A percentile compares a stretch with the other conserved stretches of the same genome.
These are phyloP conservation scores for Eubasilissa splendida DNA, from an alignment of 2,888 invertebrate genomes.

Conservation along the genomic window DNA sequence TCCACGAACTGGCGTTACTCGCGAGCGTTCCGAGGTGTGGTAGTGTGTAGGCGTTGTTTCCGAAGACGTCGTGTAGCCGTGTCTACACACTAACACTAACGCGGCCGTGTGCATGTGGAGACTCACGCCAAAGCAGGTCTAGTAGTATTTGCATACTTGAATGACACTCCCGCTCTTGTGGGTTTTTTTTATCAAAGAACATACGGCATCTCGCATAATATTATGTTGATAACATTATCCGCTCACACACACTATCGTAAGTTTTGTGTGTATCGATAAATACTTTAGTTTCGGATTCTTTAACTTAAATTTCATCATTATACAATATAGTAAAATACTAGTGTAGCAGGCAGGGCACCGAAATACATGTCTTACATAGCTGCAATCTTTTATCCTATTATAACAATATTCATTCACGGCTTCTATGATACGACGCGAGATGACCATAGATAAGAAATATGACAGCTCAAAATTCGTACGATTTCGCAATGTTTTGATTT, in stretches of 20 bases:
- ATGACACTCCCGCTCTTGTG: constrained; percentile 37
- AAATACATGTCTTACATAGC: too few relatives aligned
- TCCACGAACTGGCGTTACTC: background rate
- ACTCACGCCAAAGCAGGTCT: background rate
- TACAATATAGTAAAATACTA: too few relatives aligned
- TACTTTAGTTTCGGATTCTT: too few relatives aligned
- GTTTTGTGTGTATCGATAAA: background rate
- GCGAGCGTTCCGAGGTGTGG: background rate
- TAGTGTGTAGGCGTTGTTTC: background rate
- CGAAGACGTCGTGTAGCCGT: constrained; percentile 2
- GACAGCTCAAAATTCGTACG: too few relatives aligned
- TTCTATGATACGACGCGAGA: too few relatives aligned
- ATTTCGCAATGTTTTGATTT: too few relatives aligned
- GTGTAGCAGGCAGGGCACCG: too few relatives aligned
- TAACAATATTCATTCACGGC: too few relatives aligned
- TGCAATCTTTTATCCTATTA: too few relatives aligned
- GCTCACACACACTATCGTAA: background rate
- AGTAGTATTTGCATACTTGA: constrained; percentile 35
- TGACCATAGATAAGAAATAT: too few relatives aligned
- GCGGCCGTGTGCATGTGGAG: constrained; percentile 6
- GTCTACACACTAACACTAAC: constrained; percentile 3
- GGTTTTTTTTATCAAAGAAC: constrained; percentile 25
- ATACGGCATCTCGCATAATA: constrained; percentile 25
- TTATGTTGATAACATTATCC: background rate
- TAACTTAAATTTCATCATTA: too few relatives aligned